Evolutionary conservation across 2,797 vertebrate species (phyloP).

Genomic region (Notolepis coatsorum): DNA sequence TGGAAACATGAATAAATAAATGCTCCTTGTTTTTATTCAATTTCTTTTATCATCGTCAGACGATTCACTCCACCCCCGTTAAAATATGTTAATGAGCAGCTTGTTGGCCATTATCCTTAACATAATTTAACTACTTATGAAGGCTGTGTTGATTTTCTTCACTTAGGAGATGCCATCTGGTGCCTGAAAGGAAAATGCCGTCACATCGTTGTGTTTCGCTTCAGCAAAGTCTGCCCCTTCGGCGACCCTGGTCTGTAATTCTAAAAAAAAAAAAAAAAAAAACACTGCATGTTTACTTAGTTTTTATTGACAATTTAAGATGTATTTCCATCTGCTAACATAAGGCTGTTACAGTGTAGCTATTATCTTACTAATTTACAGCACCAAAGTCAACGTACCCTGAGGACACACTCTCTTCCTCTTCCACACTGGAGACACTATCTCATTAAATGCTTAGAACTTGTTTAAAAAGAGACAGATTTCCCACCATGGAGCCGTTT

Average conservation of each 20-base stretch:
- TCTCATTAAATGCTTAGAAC: slow-evolving; percentile 18
- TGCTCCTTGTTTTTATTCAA: no score
- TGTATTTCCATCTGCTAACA: not conserved
- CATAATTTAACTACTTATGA: slow-evolving; percentile 2
- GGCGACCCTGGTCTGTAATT: no score
- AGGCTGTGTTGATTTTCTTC: not conserved
- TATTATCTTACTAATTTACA: slow-evolving; percentile 22
- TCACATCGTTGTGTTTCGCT: not conserved
- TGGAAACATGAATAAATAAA: no score
- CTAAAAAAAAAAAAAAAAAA: no score
- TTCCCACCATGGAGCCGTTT: slow-evolving; percentile 42
- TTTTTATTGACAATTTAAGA: not conserved
- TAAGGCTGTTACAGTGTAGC: slow-evolving; percentile 10
- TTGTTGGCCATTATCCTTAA: no score
- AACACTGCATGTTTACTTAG: not conserved
- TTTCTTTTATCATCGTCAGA: no score
- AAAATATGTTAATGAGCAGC: no score
- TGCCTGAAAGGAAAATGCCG: not conserved
- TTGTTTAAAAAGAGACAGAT: slow-evolving; percentile 9
- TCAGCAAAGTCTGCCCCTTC: not conserved
- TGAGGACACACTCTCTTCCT: slow-evolving; percentile 13
- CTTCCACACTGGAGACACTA: slow-evolving; percentile 27
- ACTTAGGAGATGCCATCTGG: not conserved
- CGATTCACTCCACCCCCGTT: no score
- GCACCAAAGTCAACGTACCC: slow-evolving; percentile 10